Percentiles rank a stretch among this genome's conserved stretches.
These are phyloP conservation scores for Trinorchestia longiramus DNA, from an alignment of 1,140 invertebrate species.

Conservation along the genomic window DNA sequence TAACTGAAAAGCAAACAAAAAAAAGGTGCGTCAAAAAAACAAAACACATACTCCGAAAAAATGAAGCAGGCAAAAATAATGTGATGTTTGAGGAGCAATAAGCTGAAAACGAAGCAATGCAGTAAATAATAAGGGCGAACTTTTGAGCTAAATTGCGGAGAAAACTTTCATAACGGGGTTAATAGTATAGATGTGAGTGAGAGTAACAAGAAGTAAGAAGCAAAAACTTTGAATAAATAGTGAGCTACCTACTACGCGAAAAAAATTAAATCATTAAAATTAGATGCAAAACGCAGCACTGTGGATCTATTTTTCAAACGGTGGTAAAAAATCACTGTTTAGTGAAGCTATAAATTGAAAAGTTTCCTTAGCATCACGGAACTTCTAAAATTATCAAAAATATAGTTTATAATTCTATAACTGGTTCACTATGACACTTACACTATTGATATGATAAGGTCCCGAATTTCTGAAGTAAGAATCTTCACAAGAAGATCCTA, in stretches of 20 bases:
- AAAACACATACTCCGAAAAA: neutral
- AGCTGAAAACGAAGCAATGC: neutral
- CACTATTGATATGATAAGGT: slow-evolving; percentile 47
- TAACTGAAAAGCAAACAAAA: slow-evolving; percentile 21
- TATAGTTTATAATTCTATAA: neutral
- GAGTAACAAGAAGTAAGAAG: neutral
- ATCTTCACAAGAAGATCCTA: slow-evolving; percentile 41
- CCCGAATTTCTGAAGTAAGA: slow-evolving; percentile 42
- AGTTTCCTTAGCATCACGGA: neutral
- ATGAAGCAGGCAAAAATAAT: neutral
- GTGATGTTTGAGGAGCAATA: neutral
- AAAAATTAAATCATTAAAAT: neutral
- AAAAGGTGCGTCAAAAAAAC: slow-evolving; percentile 23
- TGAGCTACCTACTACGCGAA: neutral
- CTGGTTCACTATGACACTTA: slow-evolving; percentile 44
- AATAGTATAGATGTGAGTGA: neutral
- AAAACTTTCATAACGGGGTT: neutral
- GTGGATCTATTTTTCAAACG: neutral
- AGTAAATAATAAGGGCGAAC: neutral
- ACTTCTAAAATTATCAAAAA: neutral
- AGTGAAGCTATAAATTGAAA: neutral
- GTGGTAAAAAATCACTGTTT: neutral
- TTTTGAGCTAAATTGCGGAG: neutral
- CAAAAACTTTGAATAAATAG: neutral
- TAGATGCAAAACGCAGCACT: neutral